A percentile compares a stretch with the other conserved stretches of the same genome.
phyloP scores from a whole-genome alignment of 2,113 vertebrate species.

The Aspiorhynchus laticeps region DNA sequence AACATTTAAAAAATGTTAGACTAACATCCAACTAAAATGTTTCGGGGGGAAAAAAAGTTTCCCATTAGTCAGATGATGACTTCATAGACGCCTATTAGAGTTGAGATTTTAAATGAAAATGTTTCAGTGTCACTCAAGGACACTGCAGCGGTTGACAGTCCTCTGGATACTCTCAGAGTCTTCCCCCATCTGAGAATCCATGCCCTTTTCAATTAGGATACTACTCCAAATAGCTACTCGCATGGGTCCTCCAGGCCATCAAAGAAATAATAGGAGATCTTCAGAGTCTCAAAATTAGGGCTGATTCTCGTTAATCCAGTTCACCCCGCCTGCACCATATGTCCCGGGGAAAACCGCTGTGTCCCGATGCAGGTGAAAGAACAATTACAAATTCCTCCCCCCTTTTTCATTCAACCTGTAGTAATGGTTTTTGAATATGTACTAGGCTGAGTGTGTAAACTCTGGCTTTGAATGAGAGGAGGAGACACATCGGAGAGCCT shows the following conservation, averaged over 20 bases:
- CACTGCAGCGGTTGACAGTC: constrained; percentile 46
- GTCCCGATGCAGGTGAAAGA: constrained; percentile 62
- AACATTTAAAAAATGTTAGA: background rate
- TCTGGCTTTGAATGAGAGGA: constrained; percentile 42
- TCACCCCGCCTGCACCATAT: constrained; percentile 49
- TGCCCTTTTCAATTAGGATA: constrained; percentile 72
- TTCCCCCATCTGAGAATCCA: constrained; percentile 48
- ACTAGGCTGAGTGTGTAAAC: constrained; percentile 22
- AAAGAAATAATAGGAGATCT: constrained; percentile 56
- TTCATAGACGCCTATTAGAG: background rate
- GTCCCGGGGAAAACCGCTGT: constrained; percentile 28
- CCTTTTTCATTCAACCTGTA: constrained; percentile 14
- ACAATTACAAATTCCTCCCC: constrained; percentile 61
- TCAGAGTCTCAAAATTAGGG: constrained; percentile 65
- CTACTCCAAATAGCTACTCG: constrained; percentile 71
- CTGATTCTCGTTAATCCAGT: constrained; percentile 55
- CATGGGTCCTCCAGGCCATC: constrained; percentile 57
- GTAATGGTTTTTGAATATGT: constrained; percentile 36
- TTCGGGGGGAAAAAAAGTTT: too few relatives aligned
- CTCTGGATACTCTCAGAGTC: constrained; percentile 39
- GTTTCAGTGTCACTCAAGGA: constrained; percentile 66
- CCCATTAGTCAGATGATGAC: constrained; percentile 7
- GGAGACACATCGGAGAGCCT: constrained; percentile 1
- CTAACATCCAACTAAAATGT: background rate
- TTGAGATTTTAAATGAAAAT: constrained; percentile 7